Percentiles rank a stretch among this genome's conserved stretches.
phyloP scores from a whole-genome alignment of 2,888 invertebrate genomes.

The Anaspis maculata region DNA sequence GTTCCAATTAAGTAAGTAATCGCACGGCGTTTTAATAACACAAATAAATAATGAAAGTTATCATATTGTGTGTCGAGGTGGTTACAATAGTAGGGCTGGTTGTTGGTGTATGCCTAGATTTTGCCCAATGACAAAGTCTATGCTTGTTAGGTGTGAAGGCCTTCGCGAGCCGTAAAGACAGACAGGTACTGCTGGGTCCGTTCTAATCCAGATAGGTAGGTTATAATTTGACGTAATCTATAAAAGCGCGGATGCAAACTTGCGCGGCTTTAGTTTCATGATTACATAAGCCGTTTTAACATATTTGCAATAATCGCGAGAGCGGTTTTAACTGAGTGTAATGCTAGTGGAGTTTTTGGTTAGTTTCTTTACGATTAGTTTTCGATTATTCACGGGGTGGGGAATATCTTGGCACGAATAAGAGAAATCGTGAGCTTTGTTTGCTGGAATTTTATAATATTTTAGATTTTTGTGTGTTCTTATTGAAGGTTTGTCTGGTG shows the following conservation, averaged over 20 bases:
- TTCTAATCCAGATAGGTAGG: slow-evolving; percentile 18
- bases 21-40: too few relatives aligned
- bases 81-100: slow-evolving; percentile 2
- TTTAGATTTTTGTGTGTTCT: slow-evolving; percentile 1
- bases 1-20: too few relatives aligned
- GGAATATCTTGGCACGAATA: too few relatives aligned
- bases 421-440: too few relatives aligned
- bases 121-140: slow-evolving; percentile 13
- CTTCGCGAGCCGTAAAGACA: slow-evolving; percentile 11
- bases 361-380: too few relatives aligned
- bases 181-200: slow-evolving; percentile 9
- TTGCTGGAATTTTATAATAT: too few relatives aligned
- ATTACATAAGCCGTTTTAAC: slow-evolving; percentile 19
- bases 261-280: slow-evolving; percentile 16
- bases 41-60: slow-evolving; percentile 14
- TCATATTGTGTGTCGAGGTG: too few relatives aligned
- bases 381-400: too few relatives aligned
- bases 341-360: slow-evolving; percentile 23
- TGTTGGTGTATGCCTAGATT: too few relatives aligned
- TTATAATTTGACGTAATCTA: slow-evolving; percentile 21
- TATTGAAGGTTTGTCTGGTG: slow-evolving; percentile 17
- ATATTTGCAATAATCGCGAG: slow-evolving; percentile 8
- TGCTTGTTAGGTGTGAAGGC: slow-evolving; percentile 12
- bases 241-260: slow-evolving; percentile 19
- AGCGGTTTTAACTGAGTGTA: slow-evolving; percentile 3